Conservation (phyloP, 2,113 vertebrate genomes). For the Tragelaphus strepsiceros region DNA sequence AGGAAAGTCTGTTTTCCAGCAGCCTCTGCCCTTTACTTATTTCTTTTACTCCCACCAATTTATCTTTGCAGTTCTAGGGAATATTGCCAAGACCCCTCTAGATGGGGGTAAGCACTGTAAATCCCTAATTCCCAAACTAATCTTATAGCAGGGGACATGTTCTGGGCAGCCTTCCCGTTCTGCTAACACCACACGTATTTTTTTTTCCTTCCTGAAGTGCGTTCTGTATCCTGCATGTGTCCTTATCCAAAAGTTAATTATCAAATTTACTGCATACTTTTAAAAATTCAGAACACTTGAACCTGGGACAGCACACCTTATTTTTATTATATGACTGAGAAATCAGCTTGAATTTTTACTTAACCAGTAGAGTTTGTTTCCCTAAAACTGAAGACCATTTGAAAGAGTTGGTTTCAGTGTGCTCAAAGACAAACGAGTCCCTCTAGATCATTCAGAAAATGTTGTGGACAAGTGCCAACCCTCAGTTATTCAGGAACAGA, state of each 20-base stretch:
- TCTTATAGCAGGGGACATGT: conserved; percentile 41
- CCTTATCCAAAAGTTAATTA: conserved; percentile 45
- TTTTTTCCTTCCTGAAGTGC: conserved; percentile 41
- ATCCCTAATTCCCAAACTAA: conserved; percentile 62
- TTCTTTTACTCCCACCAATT: neutral
- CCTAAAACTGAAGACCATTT: neutral
- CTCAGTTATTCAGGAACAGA: neutral
- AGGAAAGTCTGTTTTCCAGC: conserved; percentile 25
- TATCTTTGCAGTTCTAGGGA: conserved; percentile 44
- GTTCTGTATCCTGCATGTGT: conserved; percentile 24
- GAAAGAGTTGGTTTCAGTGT: neutral
- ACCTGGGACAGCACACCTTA: neutral
- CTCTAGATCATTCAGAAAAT: neutral
- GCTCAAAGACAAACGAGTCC: neutral
- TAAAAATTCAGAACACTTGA: neutral
- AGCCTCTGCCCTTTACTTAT: neutral
- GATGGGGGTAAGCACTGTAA: conserved; percentile 10
- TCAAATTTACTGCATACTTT: conserved; percentile 2
- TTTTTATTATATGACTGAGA: neutral
- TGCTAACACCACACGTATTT: neutral
- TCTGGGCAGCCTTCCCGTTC: conserved; percentile 10
- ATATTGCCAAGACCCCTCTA: conserved; percentile 15
- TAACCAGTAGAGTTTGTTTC: neutral
- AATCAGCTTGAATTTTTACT: conserved; percentile 2
- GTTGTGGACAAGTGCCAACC: neutral